phyloP scores from a whole-genome alignment of 2,797 vertebrate species.

The Pteronotus mesoamericanus region DNA sequence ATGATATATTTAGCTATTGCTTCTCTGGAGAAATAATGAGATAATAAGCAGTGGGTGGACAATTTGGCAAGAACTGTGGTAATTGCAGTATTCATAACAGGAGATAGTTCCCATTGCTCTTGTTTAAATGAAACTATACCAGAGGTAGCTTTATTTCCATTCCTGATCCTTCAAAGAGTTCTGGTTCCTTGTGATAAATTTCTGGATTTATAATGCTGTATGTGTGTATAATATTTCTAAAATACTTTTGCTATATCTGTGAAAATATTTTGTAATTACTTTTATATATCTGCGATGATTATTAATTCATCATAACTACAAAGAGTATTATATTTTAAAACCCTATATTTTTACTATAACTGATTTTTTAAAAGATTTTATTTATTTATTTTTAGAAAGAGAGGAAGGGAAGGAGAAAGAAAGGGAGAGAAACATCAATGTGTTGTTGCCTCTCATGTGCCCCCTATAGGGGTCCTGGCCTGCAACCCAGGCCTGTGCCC shows the following conservation, averaged over 20 bases:
- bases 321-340: background rate
- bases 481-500: too few species aligned
- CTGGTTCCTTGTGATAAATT: background rate
- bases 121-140: background rate
- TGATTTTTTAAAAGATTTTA: too few species aligned
- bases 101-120: background rate
- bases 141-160: background rate
- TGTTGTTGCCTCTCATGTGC: too few species aligned
- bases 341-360: background rate
- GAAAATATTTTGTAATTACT: background rate
- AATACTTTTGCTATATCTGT: background rate
- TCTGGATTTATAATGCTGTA: background rate
- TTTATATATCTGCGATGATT: background rate
- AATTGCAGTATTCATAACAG: constrained; percentile 13
- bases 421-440: too few species aligned
- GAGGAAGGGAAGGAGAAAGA: too few species aligned
- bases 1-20: background rate
- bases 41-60: constrained; percentile 33
- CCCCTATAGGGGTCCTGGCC: too few species aligned
- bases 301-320: background rate
- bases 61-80: constrained; percentile 39
- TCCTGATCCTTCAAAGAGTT: background rate
- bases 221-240: background rate
- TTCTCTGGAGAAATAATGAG: constrained; percentile 45
- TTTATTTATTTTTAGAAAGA: too few species aligned